Percentiles rank a stretch among this genome's conserved stretches.
phyloP scores from a whole-genome alignment of 2,113 vertebrate genomes.

The Hypomesus transpacificus region DNA sequence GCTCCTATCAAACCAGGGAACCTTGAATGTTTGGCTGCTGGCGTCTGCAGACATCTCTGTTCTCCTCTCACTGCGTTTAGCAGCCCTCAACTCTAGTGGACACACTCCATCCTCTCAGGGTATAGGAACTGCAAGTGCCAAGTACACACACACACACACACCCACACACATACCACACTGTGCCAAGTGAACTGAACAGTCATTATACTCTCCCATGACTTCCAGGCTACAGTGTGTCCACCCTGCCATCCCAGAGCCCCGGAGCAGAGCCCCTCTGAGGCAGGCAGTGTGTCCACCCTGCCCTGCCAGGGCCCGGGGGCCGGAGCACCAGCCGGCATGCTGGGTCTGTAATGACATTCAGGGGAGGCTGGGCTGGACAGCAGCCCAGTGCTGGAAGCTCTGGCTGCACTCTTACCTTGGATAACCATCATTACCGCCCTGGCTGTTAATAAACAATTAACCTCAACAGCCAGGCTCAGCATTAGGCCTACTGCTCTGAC shows the following conservation, averaged over 20 bases:
- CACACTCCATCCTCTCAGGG: slow-evolving; percentile 22
- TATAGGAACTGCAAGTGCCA: slow-evolving; percentile 22
- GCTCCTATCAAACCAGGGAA: too few species aligned
- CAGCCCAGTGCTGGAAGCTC: slow-evolving; percentile 40
- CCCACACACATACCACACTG: slow-evolving; percentile 35
- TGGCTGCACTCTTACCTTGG: slow-evolving; percentile 36
- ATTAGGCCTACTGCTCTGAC: neutral
- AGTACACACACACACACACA: too few species aligned
- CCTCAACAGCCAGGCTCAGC: slow-evolving; percentile 48
- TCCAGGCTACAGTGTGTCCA: slow-evolving; percentile 25
- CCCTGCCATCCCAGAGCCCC: slow-evolving; percentile 21
- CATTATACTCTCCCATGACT: slow-evolving; percentile 28
- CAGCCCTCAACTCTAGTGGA: neutral
- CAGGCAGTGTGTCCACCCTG: slow-evolving; percentile 20
- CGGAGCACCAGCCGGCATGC: slow-evolving; percentile 31
- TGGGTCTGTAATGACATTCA: slow-evolving; percentile 42
- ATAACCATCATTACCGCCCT: slow-evolving; percentile 60
- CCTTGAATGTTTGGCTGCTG: neutral
- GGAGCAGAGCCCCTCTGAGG: slow-evolving; percentile 30
- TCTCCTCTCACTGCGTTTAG: neutral
- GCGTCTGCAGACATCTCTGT: neutral
- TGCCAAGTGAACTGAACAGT: slow-evolving; percentile 24
- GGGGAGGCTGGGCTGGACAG: slow-evolving; percentile 39
- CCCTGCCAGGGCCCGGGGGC: slow-evolving; percentile 43
- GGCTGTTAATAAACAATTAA: slow-evolving; percentile 70